phyloP scores from a whole-genome alignment of 2,797 vertebrate species.

The Scyliorhinus canicula region DNA sequence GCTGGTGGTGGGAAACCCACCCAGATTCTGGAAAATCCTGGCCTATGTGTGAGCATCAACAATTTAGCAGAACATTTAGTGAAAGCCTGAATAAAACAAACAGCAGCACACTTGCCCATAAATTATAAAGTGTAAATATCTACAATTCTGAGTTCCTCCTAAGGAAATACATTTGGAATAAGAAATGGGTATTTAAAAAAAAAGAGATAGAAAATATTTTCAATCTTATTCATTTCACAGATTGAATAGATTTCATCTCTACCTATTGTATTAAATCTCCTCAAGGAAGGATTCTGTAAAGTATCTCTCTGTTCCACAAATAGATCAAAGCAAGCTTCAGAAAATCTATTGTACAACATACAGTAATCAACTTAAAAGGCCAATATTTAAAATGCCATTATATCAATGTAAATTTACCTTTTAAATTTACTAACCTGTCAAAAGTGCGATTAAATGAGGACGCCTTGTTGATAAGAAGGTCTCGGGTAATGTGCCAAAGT shows the following conservation, averaged over 20 bases:
- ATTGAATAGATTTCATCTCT: neutral
- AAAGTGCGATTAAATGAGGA: constrained; percentile 93
- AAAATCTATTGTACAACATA: neutral
- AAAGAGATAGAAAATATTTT: neutral
- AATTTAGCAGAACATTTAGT: neutral
- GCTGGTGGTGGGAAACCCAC: too few relatives aligned
- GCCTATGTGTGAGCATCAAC: neutral
- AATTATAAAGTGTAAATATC: neutral
- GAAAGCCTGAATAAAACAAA: neutral
- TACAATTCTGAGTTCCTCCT: neutral
- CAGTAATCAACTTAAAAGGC: neutral
- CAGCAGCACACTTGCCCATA: neutral
- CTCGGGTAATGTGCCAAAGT: constrained; percentile 94
- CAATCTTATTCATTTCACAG: neutral
- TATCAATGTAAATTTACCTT: neutral
- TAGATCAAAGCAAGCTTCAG: neutral
- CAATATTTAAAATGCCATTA: neutral
- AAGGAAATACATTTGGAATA: neutral
- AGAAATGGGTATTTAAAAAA: neutral
- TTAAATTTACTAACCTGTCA: constrained; percentile 74
- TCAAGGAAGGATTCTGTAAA: neutral
- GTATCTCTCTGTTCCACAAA: neutral
- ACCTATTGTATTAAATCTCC: neutral
- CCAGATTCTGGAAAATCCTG: too few relatives aligned
- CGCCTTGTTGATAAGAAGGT: constrained; percentile 90